A percentile compares a stretch with the other conserved stretches of the same genome.
phyloP scores from a whole-genome alignment of 2,113 vertebrate species.

The Gopherus flavomarginatus region DNA sequence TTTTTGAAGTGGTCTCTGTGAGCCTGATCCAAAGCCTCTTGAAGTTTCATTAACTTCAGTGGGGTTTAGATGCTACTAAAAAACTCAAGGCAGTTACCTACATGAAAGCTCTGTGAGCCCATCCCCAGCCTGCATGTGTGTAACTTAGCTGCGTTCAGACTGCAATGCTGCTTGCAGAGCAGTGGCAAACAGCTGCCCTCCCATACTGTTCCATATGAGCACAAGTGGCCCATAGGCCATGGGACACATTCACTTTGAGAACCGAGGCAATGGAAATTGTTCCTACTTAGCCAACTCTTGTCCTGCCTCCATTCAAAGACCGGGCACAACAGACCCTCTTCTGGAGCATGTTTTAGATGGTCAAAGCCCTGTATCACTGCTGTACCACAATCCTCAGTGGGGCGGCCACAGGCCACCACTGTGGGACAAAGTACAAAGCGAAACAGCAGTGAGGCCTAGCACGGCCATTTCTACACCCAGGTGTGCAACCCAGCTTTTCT shows the following conservation, averaged over 20 bases:
- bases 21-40: neutral
- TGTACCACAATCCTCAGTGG: neutral
- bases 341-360: neutral
- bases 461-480: neutral
- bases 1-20: neutral
- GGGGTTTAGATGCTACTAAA: neutral
- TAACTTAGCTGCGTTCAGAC: too few species aligned
- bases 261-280: neutral
- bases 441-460: neutral
- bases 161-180: too few species aligned
- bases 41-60: neutral
- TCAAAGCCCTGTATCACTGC: neutral
- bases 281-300: neutral
- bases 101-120: neutral
- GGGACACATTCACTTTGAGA: neutral
- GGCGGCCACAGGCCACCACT: too few species aligned
- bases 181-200: neutral
- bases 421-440: neutral
- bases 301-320: neutral
- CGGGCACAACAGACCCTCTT: neutral
- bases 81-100: neutral
- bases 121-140: neutral
- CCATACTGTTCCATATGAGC: neutral
- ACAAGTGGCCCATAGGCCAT: neutral
- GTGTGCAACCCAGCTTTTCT: neutral